These are phyloP conservation scores for Bombus terrestris DNA, from an alignment of 1,140 invertebrate species.

Conservation along the genomic window DNA sequence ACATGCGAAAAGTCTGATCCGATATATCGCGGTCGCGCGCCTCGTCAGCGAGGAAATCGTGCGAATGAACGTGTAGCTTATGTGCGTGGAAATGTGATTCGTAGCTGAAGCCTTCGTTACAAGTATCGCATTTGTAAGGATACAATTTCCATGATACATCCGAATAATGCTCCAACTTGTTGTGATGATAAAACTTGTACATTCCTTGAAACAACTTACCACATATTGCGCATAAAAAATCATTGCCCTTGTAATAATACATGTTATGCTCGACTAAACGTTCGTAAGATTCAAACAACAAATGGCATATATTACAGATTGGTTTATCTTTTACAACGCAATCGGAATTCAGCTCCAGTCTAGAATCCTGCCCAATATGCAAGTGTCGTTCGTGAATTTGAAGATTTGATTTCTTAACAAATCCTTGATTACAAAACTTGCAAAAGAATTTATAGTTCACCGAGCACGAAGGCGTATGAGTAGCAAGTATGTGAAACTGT, in stretches of 20 bases:
- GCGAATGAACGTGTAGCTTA: constrained; percentile 66
- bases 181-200: constrained; percentile 65
- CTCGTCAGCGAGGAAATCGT: too few species aligned
- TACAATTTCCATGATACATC: constrained; percentile 33
- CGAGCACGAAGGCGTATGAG: constrained; percentile 22
- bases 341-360: too few species aligned
- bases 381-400: constrained; percentile 56
- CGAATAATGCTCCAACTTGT: constrained; percentile 62
- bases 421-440: constrained; percentile 64
- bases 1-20: too few species aligned
- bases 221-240: constrained; percentile 55
- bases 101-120: constrained; percentile 66
- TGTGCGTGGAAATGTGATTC: constrained; percentile 67
- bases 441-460: constrained; percentile 38
- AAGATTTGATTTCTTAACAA: constrained; percentile 39
- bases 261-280: constrained; percentile 56
- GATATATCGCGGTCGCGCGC: too few species aligned
- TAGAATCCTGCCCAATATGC: background rate
- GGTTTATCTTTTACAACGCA: too few species aligned
- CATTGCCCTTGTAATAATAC: constrained; percentile 59
- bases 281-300: constrained; percentile 62
- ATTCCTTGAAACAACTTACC: constrained; percentile 61
- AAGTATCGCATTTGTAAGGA: constrained; percentile 59
- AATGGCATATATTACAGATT: constrained; percentile 43
- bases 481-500: constrained; percentile 37